Base-by-base conservation (phyloP, 2,797 vertebrate genomes). In the Darevskia mixta region DNA sequence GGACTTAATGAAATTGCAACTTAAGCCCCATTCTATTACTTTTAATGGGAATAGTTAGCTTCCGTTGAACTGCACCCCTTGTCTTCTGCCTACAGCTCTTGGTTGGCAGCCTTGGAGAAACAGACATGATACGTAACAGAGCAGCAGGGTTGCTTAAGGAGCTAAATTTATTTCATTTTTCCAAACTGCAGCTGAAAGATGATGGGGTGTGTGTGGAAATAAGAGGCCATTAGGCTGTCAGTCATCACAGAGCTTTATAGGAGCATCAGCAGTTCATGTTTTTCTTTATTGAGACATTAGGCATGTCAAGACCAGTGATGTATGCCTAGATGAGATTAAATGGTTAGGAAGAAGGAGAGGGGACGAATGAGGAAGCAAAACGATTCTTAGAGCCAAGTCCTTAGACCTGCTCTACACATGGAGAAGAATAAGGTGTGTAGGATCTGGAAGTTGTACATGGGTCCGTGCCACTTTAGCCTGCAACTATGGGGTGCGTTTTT, bases 181-280 rank as follows among this genome's bases (percentile, higher is more conserved):
- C 89, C n/a, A 92, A 92, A 91, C 92, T 93, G 90, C 90, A 83
- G 93, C 93, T 92, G 88, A 92, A 76, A 2, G 69, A 55, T 32
- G 93, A 92, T 90, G 91, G 82, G 35, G 35, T 35, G 35, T 35
- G 35, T 35, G 32, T 2, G n/a, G 73, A 94, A 96, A 94, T 93
- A 95, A 92, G 93, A 87, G 90, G 82, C 91, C 92, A 95, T 96
- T 94, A 95, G 89, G 89, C 94, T 94, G 89, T 94, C 93, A 94
- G 91, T 94, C 94, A 92, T 94, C 87, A 67, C 87, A 79, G 86
- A 89, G 90, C 78, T 96, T 94, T 94, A 86, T 87, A 87, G 93
- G 91, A 88, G 87, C 94, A 89, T 95, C 95, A 92, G 90, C 38
- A 35, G 93, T 89, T 94, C 88, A 64, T 91, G 88, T 80, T 90